Conservation (phyloP, 2,113 vertebrate genomes). For the Scytalopus superciliaris region DNA sequence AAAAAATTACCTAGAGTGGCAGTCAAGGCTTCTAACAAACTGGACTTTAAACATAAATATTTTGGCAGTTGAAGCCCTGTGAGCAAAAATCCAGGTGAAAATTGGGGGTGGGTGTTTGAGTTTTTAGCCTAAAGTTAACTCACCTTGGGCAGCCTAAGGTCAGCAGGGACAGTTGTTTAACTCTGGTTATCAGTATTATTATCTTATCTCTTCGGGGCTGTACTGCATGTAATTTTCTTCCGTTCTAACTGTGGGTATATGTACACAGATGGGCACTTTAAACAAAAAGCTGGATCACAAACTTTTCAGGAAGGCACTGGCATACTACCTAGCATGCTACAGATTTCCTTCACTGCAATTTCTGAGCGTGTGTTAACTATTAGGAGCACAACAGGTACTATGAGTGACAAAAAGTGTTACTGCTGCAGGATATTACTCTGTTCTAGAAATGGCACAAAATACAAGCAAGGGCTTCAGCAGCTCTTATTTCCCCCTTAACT, state of each 20-base stretch:
- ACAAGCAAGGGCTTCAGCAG: not conserved
- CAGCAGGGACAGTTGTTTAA: slow-evolving; percentile 20
- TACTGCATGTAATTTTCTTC: slow-evolving; percentile 10
- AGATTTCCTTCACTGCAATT: not conserved
- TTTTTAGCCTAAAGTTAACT: slow-evolving; percentile 24
- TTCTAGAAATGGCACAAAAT: not conserved
- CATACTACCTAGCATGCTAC: not conserved
- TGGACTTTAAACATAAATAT: slow-evolving; percentile 50
- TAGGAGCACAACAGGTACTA: not conserved
- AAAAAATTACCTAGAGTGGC: not conserved
- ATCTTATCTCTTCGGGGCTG: not conserved
- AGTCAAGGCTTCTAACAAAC: not conserved
- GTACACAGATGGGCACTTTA: not conserved
- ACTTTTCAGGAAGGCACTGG: not conserved
- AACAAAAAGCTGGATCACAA: not conserved
- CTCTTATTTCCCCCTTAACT: not conserved
- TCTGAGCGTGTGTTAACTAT: not conserved
- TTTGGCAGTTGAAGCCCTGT: not conserved
- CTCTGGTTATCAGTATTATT: not conserved
- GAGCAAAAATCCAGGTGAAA: not conserved
- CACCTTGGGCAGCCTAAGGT: not conserved
- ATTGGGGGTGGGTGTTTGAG: not conserved
- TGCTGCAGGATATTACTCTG: not conserved
- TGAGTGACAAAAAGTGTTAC: not conserved
- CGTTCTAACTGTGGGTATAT: not conserved